A percentile compares a stretch with the other conserved stretches of the same genome.
phyloP scores from a whole-genome alignment of 2,797 vertebrate species.

The Muscicapa striata region DNA sequence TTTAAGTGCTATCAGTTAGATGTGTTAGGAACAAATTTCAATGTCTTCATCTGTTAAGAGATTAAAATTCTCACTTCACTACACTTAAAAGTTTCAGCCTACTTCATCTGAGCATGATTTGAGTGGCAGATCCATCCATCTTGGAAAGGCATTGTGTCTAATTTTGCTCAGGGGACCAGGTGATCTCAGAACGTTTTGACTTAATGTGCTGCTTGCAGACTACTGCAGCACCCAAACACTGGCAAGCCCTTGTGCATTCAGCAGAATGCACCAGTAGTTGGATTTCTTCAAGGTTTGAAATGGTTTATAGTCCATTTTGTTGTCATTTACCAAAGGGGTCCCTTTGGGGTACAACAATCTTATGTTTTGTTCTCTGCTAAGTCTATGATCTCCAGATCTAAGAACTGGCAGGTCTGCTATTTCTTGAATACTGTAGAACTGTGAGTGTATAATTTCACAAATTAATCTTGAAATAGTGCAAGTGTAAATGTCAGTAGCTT shows the following conservation, averaged over 20 bases:
- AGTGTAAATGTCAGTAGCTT: background rate
- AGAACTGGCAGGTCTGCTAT: background rate
- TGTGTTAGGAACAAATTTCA: background rate
- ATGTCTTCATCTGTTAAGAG: background rate
- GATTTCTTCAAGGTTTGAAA: background rate
- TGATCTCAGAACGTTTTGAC: rapidly evolving
- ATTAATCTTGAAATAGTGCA: background rate
- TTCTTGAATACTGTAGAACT: background rate
- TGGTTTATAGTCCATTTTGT: background rate
- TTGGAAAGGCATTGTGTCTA: background rate
- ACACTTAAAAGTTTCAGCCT: background rate
- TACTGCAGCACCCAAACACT: background rate
- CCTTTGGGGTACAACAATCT: background rate
- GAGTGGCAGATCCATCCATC: background rate
- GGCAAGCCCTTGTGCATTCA: background rate
- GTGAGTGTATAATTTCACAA: background rate
- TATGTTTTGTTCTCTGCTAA: background rate
- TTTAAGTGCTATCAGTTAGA: background rate
- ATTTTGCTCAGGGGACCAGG: background rate
- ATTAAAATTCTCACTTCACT: background rate
- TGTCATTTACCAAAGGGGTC: background rate
- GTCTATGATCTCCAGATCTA: background rate
- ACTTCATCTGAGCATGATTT: background rate
- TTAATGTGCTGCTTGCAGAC: rapidly evolving
- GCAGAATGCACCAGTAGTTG: background rate